phyloP scores from a whole-genome alignment of 2,113 vertebrate genomes.

The Otus sunia region DNA sequence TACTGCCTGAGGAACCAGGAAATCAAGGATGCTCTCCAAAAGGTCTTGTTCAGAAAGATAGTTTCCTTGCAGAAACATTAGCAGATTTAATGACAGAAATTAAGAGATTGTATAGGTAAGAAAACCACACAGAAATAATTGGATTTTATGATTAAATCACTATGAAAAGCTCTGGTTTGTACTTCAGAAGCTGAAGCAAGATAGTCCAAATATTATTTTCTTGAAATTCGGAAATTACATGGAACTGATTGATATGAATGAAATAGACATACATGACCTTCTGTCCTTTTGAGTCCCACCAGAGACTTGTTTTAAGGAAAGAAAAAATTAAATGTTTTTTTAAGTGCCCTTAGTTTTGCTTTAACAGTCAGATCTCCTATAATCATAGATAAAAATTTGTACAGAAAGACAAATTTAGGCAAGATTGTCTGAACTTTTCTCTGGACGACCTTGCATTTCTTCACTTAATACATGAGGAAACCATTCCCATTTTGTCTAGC shows the following conservation, averaged over 20 bases:
- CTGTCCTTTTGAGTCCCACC: not conserved
- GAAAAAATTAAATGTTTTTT: not conserved
- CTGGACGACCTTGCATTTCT: not conserved
- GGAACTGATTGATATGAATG: not conserved
- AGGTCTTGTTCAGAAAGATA: not conserved
- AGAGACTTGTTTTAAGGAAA: not conserved
- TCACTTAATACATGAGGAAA: not conserved
- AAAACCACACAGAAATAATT: not conserved
- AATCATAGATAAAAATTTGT: not conserved
- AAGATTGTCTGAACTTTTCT: not conserved
- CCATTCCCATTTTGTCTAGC: not conserved
- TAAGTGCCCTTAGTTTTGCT: not conserved
- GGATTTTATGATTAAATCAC: not conserved
- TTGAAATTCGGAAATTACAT: not conserved
- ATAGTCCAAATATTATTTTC: not conserved
- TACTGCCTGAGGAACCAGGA: conserved; percentile 67
- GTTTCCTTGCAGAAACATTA: not conserved
- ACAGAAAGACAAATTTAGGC: not conserved
- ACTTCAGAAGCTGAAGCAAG: not conserved
- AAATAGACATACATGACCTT: not conserved
- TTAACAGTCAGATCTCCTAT: not conserved
- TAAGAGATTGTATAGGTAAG: not conserved
- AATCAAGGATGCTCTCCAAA: conserved; percentile 46
- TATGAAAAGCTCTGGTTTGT: not conserved
- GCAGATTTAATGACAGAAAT: not conserved